These are phyloP conservation scores for Pitangus sulphuratus DNA, from an alignment of 2,797 vertebrate species.

Conservation along the genomic window DNA sequence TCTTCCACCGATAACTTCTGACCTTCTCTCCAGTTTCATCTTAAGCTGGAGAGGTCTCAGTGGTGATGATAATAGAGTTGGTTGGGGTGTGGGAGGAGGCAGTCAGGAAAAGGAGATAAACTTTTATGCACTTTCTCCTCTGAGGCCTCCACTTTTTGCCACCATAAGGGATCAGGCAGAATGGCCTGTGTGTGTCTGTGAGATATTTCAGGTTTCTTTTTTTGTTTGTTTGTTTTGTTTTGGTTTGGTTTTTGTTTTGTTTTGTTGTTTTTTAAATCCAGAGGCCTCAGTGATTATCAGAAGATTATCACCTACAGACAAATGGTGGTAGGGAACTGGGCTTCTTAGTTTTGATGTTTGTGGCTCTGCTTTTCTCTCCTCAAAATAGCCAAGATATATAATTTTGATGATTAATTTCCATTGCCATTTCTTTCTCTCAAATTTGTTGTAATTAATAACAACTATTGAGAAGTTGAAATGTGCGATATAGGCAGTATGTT, in stretches of 20 bases:
- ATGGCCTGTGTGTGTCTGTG: neutral
- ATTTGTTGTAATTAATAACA: neutral
- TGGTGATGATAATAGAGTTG: neutral
- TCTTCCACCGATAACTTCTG: neutral
- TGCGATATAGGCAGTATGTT: neutral
- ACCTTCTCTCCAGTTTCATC: neutral
- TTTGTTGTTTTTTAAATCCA: neutral
- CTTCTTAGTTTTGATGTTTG: neutral
- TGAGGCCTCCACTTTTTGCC: neutral
- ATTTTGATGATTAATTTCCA: neutral
- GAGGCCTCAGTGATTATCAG: neutral
- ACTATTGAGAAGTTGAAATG: neutral
- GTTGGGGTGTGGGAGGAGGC: neutral
- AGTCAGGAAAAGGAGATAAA: neutral
- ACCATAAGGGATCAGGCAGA: neutral
- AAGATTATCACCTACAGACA: neutral
- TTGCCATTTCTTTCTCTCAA: neutral
- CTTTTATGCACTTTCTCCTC: neutral
- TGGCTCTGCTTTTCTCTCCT: neutral
- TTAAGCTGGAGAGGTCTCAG: neutral
- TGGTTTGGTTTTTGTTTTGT: neutral
- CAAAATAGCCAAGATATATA: neutral
- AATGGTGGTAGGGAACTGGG: fast-evolving
- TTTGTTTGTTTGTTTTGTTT: no score
- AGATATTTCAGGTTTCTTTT: neutral